These are phyloP conservation scores for Pollenia labialis DNA, from an alignment of 2,888 invertebrate species.

Conservation along the genomic window DNA sequence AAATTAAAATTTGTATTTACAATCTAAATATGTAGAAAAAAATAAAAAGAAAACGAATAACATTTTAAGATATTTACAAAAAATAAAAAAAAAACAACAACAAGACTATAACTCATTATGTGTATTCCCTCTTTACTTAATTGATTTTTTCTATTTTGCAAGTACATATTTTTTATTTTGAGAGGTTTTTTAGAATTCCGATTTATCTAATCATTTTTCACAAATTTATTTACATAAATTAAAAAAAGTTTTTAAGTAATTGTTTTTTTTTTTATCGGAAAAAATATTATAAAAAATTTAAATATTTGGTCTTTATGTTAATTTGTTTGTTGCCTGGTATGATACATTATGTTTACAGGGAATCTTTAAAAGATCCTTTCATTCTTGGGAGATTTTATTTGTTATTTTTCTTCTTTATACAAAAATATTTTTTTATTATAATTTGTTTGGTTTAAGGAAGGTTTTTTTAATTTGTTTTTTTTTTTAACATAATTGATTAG, in stretches of 20 bases:
- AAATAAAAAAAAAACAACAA: slow-evolving; percentile 26
- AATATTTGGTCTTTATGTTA: slow-evolving; percentile 63
- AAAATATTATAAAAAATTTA: slow-evolving; percentile 27
- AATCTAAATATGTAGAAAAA: slow-evolving; percentile 5
- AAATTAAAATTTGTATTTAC: slow-evolving; percentile 14
- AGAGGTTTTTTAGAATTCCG: background rate
- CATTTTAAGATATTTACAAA: slow-evolving; percentile 49
- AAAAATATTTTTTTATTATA: slow-evolving; percentile 57
- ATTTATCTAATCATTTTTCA: background rate
- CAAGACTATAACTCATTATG: background rate
- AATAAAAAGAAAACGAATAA: slow-evolving; percentile 32
- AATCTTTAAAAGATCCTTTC: slow-evolving; percentile 59
- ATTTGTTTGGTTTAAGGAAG: slow-evolving; percentile 46
- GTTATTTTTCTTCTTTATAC: slow-evolving; percentile 36
- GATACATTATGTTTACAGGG: slow-evolving; percentile 68
- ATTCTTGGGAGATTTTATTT: slow-evolving; percentile 24
- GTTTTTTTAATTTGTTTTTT: slow-evolving; percentile 6
- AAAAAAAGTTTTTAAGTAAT: background rate
- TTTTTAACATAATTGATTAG: slow-evolving; percentile 1
- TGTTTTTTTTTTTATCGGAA: background rate
- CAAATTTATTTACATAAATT: slow-evolving; percentile 21
- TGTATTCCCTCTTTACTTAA: background rate
- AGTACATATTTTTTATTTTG: background rate
- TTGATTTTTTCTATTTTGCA: background rate
- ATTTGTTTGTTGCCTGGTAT: slow-evolving; percentile 47